Conservation (phyloP, 2,888 invertebrate genomes). For the Hypena proboscidalis region DNA sequence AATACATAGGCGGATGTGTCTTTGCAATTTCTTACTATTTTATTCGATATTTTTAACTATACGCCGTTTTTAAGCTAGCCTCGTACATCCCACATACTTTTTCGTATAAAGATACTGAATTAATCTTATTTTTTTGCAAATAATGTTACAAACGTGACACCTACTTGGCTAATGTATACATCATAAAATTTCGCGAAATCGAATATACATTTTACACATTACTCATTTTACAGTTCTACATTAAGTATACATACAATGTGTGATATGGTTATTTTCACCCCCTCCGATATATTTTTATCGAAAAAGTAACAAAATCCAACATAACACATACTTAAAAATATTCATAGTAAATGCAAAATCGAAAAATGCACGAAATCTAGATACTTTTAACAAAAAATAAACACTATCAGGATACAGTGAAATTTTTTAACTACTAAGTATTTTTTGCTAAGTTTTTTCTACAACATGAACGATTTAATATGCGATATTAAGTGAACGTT, state of each 20-base stretch:
- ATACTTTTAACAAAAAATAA: conserved; percentile 30
- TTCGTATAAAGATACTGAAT: too few species aligned
- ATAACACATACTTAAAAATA: conserved; percentile 35
- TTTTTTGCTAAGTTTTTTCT: conserved; percentile 63
- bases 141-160: conserved; percentile 34
- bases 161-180: conserved; percentile 41
- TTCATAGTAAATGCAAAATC: conserved; percentile 52
- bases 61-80: too few species aligned
- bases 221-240: conserved; percentile 60
- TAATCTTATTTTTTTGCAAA: conserved; percentile 17
- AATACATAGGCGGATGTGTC: conserved; percentile 30
- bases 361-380: conserved; percentile 50
- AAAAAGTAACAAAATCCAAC: conserved; percentile 38
- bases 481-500: conserved; percentile 72
- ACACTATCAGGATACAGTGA: conserved; percentile 40
- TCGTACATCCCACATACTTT: too few species aligned
- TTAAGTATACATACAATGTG: conserved; percentile 74
- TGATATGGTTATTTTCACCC: conserved; percentile 80
- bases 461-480: conserved; percentile 82
- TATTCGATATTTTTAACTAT: too few species aligned
- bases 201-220: conserved; percentile 67
- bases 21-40: too few species aligned
- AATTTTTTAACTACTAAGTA: conserved; percentile 61
- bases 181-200: conserved; percentile 49
- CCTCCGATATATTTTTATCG: conserved; percentile 40